Percentiles rank a stretch among this genome's conserved stretches.
phyloP scores from a whole-genome alignment of 2,113 vertebrate genomes.

The Lasiurus borealis region DNA sequence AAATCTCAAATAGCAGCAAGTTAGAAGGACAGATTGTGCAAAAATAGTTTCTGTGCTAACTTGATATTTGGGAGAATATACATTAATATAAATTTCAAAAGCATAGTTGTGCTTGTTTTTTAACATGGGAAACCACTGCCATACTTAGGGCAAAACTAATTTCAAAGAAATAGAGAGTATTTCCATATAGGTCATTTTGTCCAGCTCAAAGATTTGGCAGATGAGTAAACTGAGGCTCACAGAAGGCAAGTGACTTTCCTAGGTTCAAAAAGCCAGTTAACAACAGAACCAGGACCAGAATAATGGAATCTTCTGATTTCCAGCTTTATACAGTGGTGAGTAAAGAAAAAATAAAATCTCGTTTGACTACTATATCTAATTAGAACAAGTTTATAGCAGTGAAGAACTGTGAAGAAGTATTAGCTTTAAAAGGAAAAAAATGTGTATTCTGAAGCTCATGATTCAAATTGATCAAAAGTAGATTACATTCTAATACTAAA shows the following conservation, averaged over 20 bases:
- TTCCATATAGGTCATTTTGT: neutral
- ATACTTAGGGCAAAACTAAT: neutral
- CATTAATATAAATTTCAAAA: slow-evolving; percentile 46
- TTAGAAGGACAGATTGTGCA: slow-evolving; percentile 7
- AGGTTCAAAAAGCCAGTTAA: slow-evolving; percentile 41
- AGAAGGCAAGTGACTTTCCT: slow-evolving; percentile 42
- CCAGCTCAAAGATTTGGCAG: slow-evolving; percentile 53
- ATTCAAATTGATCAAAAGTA: slow-evolving; percentile 29
- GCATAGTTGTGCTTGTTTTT: neutral
- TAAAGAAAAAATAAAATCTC: neutral
- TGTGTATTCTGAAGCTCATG: neutral
- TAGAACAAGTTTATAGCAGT: neutral
- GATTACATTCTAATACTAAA: neutral
- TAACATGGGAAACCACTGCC: slow-evolving; percentile 27
- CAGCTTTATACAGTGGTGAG: neutral
- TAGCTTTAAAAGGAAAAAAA: neutral
- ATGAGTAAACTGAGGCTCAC: slow-evolving; percentile 72
- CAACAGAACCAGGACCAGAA: slow-evolving; percentile 47
- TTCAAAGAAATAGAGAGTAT: slow-evolving; percentile 13
- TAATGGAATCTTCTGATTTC: slow-evolving; percentile 3
- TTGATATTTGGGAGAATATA: neutral
- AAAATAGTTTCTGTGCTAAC: slow-evolving; percentile 59
- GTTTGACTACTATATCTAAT: slow-evolving; percentile 1
- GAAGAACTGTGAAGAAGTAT: slow-evolving; percentile 6
- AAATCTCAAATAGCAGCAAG: slow-evolving; percentile 37